phyloP scores from a whole-genome alignment of 2,888 invertebrate genomes.

The Nomada goodeniana region DNA sequence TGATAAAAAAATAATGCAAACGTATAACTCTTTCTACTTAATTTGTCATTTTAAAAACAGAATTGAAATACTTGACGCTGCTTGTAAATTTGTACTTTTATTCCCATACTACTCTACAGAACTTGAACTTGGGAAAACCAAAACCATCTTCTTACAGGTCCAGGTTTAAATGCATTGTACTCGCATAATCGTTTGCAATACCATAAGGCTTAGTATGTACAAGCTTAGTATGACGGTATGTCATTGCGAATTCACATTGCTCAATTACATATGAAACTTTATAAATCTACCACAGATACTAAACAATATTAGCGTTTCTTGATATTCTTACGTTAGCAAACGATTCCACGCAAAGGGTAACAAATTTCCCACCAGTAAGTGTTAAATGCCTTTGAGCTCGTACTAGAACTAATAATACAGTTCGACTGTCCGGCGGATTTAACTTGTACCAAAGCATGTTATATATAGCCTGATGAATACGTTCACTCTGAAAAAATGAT shows the following conservation, averaged over 20 bases:
- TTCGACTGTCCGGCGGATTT: slow-evolving; percentile 47
- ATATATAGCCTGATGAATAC: slow-evolving; percentile 52
- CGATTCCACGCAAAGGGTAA: slow-evolving; percentile 44
- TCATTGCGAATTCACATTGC: neutral
- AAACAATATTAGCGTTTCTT: neutral
- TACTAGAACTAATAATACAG: slow-evolving; percentile 48
- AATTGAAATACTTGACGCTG: no score
- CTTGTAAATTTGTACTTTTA: no score
- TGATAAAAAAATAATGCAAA: no score
- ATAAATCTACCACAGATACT: neutral
- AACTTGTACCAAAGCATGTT: slow-evolving; percentile 64
- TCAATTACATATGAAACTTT: neutral
- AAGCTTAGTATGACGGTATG: no score
- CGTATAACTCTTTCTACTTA: no score
- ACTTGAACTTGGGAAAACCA: no score
- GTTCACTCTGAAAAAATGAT: slow-evolving; percentile 48
- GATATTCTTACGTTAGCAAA: slow-evolving; percentile 50
- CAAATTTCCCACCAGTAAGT: slow-evolving; percentile 45
- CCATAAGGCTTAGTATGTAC: neutral
- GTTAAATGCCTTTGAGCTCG: slow-evolving; percentile 51
- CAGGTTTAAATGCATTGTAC: no score
- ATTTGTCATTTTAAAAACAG: no score
- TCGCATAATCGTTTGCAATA: no score
- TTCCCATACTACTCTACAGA: no score
- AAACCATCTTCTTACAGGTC: no score